Base-by-base conservation (phyloP, 2,113 vertebrate species). In the Anguilla rostrata region DNA sequence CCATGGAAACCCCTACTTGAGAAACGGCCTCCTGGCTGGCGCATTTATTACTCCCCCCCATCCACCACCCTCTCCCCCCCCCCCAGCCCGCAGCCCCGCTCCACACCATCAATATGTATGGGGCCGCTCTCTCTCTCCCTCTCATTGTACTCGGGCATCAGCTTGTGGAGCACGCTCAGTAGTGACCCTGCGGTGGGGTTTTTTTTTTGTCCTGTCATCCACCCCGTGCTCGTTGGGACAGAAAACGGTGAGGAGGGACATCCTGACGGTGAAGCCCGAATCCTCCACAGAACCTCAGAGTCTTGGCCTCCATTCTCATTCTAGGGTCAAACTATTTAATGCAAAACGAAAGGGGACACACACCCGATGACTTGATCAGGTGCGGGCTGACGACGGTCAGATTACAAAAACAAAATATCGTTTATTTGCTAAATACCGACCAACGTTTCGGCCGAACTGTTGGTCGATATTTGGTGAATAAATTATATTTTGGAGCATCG, bases 1-100 rank as follows among this genome's bases (percentile, higher is more conserved):
- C 92, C 87, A 93, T 92, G 91, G 94, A 89, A 91, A 94, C 93
- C 11, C 85, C 71, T 90, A 85, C 85, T 88, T 90, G 86, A 40
- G 83, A 91, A 88, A 87, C 26, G 39, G 81, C 78, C 34, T 81
- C 78, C 78, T 46, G 81, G 81, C 81, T 26, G 81, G 41, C 2
- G 63, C 39, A 2, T 43, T 82, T 82, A 41, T 43, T 46, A n/a
- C 63, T 71, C 63, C 22, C 63, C 16, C 63, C 9, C 63, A 20
- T 71, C 63, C 34, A 34, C 34, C 34, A 34, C 34, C 34, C 34
- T 34, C 34, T n/a, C n/a, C n/a, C 34, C 34, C 34, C 34, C 34
- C 34, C 34, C 0, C 57, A 14, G 57, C 57, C 63, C 63, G 3
- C 63, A 71, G 63, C 63, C 6, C 22, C 26, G 26, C 63, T n/a